phyloP scores from a whole-genome alignment of 2,113 vertebrate genomes.

The Proterorhinus semilunaris region DNA sequence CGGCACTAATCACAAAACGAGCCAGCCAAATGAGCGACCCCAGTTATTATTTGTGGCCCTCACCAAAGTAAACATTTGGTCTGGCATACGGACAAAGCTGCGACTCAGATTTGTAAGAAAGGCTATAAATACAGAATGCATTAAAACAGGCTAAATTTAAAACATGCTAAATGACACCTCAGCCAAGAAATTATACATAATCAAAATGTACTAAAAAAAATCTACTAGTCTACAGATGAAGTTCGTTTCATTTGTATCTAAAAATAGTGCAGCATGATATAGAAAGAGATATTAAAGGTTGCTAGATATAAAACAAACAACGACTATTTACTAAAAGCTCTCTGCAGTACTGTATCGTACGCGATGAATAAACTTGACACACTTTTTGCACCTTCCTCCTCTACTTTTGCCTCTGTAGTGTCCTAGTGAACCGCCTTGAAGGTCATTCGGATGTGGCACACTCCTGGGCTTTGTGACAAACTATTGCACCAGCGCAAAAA shows the following conservation, averaged over 20 bases:
- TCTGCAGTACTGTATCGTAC: background rate
- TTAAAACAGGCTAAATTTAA: too few relatives aligned
- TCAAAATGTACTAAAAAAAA: too few relatives aligned
- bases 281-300: too few relatives aligned
- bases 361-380: constrained; percentile 17
- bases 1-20: background rate
- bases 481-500: constrained; percentile 42
- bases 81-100: background rate
- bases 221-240: too few relatives aligned
- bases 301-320: too few relatives aligned
- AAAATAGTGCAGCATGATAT: too few relatives aligned
- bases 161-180: background rate
- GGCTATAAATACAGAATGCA: too few relatives aligned
- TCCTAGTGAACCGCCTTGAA: constrained; percentile 65
- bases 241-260: too few relatives aligned
- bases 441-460: constrained; percentile 34
- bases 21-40: background rate
- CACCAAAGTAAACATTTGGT: background rate
- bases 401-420: constrained; percentile 18
- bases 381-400: constrained; percentile 11
- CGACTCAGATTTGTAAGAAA: background rate
- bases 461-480: constrained; percentile 43
- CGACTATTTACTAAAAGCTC: too few relatives aligned
- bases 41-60: background rate
- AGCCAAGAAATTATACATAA: too few relatives aligned